These are phyloP conservation scores for Gerris lacustris DNA, from an alignment of 2,888 invertebrate species.

Conservation along the genomic window DNA sequence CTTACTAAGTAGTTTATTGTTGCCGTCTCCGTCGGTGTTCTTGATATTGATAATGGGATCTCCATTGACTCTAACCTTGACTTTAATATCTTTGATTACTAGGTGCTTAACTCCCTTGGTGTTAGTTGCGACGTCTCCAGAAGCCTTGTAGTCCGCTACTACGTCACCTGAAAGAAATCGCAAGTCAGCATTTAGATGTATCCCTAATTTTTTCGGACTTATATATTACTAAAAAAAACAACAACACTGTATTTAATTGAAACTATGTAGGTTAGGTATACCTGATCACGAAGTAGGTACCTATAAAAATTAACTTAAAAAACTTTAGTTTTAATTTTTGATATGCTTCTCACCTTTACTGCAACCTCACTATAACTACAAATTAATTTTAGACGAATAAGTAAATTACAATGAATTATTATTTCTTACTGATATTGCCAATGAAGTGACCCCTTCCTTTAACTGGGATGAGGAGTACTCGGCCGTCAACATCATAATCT, in stretches of 20 bases:
- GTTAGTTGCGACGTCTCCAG: conserved; percentile 43
- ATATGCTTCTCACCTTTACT: no score
- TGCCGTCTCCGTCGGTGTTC: conserved; percentile 42
- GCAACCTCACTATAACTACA: no score
- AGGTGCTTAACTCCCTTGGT: conserved; percentile 50
- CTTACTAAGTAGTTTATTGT: conserved; percentile 47
- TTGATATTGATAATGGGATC: conserved; percentile 46
- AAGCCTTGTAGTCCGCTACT: conserved; percentile 46
- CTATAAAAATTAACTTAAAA: no score
- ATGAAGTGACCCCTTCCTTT: conserved; percentile 42
- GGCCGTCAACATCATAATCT: conserved; percentile 44
- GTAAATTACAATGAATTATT: neutral
- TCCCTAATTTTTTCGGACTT: neutral
- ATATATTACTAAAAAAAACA: neutral
- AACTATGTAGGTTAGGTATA: no score
- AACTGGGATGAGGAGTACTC: conserved; percentile 41
- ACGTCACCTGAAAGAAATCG: conserved; percentile 42
- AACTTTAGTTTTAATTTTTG: no score
- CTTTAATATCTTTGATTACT: conserved; percentile 47
- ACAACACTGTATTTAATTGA: neutral
- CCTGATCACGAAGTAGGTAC: no score
- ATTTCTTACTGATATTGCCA: conserved; percentile 44
- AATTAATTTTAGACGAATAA: no score
- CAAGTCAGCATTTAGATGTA: conserved; percentile 7
- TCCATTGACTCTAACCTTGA: conserved; percentile 47